A percentile compares a stretch with the other conserved stretches of the same genome.
Conservation (phyloP, 2,888 invertebrate genomes). For the Microlaimidae sp. region DNA sequence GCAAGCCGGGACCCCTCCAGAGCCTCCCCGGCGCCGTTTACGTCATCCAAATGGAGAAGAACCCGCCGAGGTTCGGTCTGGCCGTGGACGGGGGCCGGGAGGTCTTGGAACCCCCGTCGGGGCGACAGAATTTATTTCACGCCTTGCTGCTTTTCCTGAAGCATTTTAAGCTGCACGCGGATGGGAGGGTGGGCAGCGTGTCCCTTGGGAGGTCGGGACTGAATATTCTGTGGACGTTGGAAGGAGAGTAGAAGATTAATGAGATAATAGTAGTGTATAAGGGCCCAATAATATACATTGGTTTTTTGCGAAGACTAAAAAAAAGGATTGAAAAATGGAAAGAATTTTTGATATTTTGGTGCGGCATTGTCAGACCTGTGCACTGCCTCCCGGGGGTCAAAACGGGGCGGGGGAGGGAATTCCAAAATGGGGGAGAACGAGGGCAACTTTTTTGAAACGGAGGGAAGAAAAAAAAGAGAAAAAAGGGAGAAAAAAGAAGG, state of each 20-base stretch:
- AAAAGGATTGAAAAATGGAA: too few species aligned
- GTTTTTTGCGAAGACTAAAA: too few species aligned
- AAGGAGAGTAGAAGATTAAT: constrained; percentile 12
- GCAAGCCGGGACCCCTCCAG: constrained; percentile 28
- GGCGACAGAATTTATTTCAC: constrained; percentile 72
- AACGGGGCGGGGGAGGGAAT: too few species aligned
- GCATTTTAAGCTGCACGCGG: constrained; percentile 53
- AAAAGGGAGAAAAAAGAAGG: too few species aligned
- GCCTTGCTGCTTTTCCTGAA: constrained; percentile 62
- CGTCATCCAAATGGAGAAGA: background rate
- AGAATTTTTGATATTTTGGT: too few species aligned
- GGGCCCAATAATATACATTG: too few species aligned
- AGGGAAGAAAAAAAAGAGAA: too few species aligned
- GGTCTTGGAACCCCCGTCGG: constrained; percentile 52
- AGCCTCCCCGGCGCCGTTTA: background rate
- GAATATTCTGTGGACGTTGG: constrained; percentile 48
- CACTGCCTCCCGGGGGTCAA: too few species aligned
- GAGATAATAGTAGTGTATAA: too few species aligned
- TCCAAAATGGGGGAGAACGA: too few species aligned
- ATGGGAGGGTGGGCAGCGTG: constrained; percentile 55
- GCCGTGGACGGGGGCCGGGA: constrained; percentile 48
- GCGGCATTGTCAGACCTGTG: background rate
- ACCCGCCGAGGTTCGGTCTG: constrained; percentile 55
- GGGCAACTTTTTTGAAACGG: too few species aligned
- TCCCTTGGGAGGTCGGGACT: constrained; percentile 61